Percentiles rank a stretch among this genome's conserved stretches.
Evolutionary conservation across 2,797 vertebrate species (phyloP).

Genomic region (Crypturellus tataupa): DNA sequence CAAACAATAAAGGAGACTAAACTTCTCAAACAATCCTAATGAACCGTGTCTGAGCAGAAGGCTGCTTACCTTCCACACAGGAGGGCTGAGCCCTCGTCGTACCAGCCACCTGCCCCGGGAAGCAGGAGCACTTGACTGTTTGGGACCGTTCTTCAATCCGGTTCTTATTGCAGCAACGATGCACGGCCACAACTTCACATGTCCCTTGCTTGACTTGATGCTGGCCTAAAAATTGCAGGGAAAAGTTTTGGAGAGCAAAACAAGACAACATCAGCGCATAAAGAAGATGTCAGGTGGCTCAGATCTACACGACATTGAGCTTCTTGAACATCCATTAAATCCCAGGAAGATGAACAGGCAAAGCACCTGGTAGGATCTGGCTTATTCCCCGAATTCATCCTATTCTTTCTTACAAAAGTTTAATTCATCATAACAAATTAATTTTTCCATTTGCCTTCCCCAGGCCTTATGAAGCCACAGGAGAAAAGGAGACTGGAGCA

Average conservation of each 20-base stretch:
- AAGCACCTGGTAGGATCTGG: neutral
- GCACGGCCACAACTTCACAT: slow-evolving; percentile 93
- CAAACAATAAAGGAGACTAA: slow-evolving; percentile 31
- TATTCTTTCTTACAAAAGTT: neutral
- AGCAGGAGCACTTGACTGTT: slow-evolving; percentile 96
- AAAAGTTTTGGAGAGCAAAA: neutral
- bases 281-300: rapidly evolving
- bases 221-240: slow-evolving; percentile 78
- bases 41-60: neutral
- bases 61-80: slow-evolving; percentile 93
- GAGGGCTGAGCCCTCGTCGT: slow-evolving; percentile 92
- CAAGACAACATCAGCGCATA: neutral
- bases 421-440: neutral
- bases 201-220: slow-evolving; percentile 91
- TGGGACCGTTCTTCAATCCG: slow-evolving; percentile 95
- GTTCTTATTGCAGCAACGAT: slow-evolving; percentile 97
- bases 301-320: neutral
- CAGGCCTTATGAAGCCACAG: neutral
- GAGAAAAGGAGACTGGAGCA: neutral
- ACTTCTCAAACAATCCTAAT: neutral
- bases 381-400: neutral
- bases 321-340: rapidly evolving
- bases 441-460: neutral
- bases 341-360: neutral
- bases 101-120: slow-evolving; percentile 95